Conservation (phyloP, 30 jellyfish, hydroid and myxozoan genomes). For the Aurelia sp. region DNA sequence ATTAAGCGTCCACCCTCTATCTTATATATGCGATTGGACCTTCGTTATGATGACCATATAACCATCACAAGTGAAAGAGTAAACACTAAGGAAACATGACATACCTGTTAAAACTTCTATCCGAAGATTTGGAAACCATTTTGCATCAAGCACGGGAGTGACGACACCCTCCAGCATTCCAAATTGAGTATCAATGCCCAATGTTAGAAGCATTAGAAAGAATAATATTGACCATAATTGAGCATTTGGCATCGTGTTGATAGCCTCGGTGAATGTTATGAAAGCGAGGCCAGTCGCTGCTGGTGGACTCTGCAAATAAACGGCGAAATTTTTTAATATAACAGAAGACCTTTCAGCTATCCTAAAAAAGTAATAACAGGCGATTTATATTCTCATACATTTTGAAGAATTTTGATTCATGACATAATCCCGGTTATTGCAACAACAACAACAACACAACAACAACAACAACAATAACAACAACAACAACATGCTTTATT, state of each 20-base stretch:
- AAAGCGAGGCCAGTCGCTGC: constrained; percentile 93
- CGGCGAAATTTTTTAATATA: neutral
- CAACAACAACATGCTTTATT: no score
- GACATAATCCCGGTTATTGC: no score
- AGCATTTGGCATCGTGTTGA: constrained; percentile 92
- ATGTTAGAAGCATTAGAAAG: constrained; percentile 87
- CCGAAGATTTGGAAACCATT: constrained; percentile 80
- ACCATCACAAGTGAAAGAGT: no score
- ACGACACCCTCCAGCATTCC: constrained; percentile 98
- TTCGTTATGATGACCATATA: no score
- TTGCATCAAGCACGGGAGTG: constrained; percentile 96
- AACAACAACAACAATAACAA: no score
- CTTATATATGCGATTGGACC: no score
- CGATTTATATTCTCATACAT: no score
- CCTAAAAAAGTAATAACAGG: no score
- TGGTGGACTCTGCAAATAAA: constrained; percentile 79
- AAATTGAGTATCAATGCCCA: constrained; percentile 97
- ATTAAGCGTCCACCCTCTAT: no score
- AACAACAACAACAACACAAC: no score
- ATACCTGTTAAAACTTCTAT: constrained; percentile 93
- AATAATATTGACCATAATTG: constrained; percentile 94
- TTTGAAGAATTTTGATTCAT: no score
- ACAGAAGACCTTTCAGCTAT: no score
- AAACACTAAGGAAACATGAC: neutral
- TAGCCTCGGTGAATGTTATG: constrained; percentile 98